phyloP scores from a whole-genome alignment of 1,140 invertebrate species.

The Zaprionus inermis region DNA sequence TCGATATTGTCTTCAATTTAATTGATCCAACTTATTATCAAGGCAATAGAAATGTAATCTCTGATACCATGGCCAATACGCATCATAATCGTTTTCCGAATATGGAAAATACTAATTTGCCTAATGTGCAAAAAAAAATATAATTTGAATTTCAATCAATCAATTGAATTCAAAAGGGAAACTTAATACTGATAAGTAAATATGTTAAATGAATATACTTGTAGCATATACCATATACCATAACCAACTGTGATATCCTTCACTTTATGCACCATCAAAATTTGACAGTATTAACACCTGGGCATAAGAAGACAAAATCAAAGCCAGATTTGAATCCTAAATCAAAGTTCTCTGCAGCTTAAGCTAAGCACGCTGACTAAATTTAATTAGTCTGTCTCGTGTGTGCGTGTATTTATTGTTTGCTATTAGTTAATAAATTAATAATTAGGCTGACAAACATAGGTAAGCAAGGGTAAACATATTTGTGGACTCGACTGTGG shows the following conservation, averaged over 20 bases:
- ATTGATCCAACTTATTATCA: not conserved
- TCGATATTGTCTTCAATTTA: not conserved
- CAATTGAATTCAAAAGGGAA: not conserved
- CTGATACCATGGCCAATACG: too few relatives aligned
- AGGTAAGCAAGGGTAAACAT: constrained; percentile 42
- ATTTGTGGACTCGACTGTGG: constrained; percentile 27
- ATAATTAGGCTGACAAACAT: constrained; percentile 40
- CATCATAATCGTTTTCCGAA: not conserved
- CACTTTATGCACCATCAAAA: not conserved
- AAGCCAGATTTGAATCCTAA: not conserved
- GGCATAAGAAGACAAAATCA: constrained; percentile 1
- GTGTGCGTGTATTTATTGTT: not conserved
- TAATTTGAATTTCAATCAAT: not conserved
- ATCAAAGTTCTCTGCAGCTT: not conserved
- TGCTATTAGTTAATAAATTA: constrained; percentile 36
- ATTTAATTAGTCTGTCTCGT: constrained; percentile 4
- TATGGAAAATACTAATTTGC: not conserved
- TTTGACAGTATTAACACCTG: not conserved
- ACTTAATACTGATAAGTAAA: too few relatives aligned
- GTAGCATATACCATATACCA: too few relatives aligned
- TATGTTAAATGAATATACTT: too few relatives aligned
- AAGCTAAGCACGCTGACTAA: not conserved
- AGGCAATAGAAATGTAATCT: not conserved
- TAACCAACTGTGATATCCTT: too few relatives aligned
- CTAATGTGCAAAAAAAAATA: not conserved